Evolutionary conservation across 2,797 vertebrate species (phyloP), one percentile per base, ranked within the genome.

Genomic region (Trachops cirrhosus): DNA sequence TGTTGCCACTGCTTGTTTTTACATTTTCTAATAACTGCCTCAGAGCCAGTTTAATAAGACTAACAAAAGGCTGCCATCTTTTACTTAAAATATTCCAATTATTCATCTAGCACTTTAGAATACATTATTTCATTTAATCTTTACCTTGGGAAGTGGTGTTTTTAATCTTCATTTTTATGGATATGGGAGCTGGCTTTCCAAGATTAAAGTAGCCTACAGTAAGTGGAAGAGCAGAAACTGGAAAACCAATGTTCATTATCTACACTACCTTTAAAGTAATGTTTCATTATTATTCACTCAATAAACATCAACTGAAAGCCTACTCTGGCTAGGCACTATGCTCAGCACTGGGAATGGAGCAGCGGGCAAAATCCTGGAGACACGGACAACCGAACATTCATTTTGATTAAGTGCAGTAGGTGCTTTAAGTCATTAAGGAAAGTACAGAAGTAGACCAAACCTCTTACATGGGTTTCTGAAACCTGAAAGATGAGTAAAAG

Each of bases 81-180:
- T 68, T 39, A 77, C 39, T 59, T 82, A 57, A 32, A 87, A 87
- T 19, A 3, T 48, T 52, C 41, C 54, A 92, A 12, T 78, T 80
- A 90, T 39, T 67, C 32, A 90, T 64, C 21, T 46, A 67, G 46
- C 50, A 80, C 10, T 89, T 85, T 75, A 67, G 57, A 79, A 79
- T 52, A 82, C 29, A 73, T 70, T 64, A 44, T 80, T 94, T 94
- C 62, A 94, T 50, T 93, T 83, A 75, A 77, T 90, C 54, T 93
- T 91, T 59, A 86, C 39, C 34, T 77, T 62, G 9, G 73, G 41
- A 74, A 32, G 9, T 74, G 12, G 18, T 82, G 1, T 57, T 94
- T 97, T 92, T 80, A 92, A 82, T 86, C 32, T 26, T 94, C 50
- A 92, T 83, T 90, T 92, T 94, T 90, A 54, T 34, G 6, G 18